Conservation (phyloP, 2,797 vertebrate species). For the Limnodromus scolopaceus region DNA sequence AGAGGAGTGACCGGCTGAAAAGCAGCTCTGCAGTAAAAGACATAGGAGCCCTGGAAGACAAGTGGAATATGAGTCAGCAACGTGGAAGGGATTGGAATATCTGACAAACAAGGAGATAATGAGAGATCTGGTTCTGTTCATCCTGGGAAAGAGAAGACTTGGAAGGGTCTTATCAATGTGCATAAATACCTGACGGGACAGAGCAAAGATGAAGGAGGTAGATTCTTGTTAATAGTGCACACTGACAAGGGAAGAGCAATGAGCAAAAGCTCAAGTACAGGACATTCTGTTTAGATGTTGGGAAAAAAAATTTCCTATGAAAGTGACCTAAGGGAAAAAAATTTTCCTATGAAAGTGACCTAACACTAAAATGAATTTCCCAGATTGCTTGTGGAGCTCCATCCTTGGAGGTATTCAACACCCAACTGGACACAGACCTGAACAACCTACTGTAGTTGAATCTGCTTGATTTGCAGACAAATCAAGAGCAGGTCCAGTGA, state of each 20-base stretch:
- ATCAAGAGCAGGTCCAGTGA: neutral
- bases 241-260: neutral
- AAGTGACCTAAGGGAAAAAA: neutral
- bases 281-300: neutral
- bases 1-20: neutral
- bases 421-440: neutral
- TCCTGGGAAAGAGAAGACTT: neutral
- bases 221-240: neutral
- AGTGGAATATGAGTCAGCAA: neutral
- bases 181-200: neutral
- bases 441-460: neutral
- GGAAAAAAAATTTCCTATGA: neutral
- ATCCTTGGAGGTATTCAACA: neutral
- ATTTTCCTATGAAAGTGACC: neutral
- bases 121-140: neutral
- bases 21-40: neutral
- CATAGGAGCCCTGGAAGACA: neutral
- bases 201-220: neutral
- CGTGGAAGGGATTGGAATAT: accelerated
- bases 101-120: neutral
- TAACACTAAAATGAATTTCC: neutral
- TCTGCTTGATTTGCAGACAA: neutral
- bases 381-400: neutral
- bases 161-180: neutral
- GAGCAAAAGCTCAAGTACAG: neutral